phyloP scores from a whole-genome alignment of 2,113 vertebrate species.

The Tympanuchus pallidicinctus region DNA sequence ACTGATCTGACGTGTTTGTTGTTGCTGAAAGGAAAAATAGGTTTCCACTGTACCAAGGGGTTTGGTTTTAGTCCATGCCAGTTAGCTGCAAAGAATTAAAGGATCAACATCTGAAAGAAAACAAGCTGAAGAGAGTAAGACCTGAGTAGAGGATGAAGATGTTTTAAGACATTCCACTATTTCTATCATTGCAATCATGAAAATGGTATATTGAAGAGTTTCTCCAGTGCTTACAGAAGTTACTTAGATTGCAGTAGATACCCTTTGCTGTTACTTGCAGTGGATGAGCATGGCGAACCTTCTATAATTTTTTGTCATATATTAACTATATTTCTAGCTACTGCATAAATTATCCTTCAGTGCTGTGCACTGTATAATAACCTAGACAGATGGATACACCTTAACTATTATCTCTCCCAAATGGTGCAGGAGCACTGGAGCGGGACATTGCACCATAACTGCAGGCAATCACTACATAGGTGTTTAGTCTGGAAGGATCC shows the following conservation, averaged over 20 bases:
- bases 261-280: neutral
- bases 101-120: neutral
- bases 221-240: neutral
- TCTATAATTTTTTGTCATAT: neutral
- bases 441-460: neutral
- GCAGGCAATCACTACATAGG: neutral
- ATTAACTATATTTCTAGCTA: neutral
- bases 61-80: neutral
- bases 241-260: neutral
- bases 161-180: neutral
- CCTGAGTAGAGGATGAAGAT: neutral
- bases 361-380: neutral
- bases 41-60: neutral
- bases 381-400: slow-evolving; percentile 38
- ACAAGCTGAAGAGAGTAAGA: neutral
- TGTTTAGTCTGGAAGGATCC: neutral
- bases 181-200: neutral
- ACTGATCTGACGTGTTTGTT: neutral
- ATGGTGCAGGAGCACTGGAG: slow-evolving; percentile 32
- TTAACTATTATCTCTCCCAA: slow-evolving; percentile 46
- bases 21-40: neutral
- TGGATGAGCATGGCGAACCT: neutral
- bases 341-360: slow-evolving; percentile 41
- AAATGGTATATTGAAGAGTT: neutral
- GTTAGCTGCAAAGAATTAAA: neutral